Evolutionary conservation across 2,888 invertebrate genomes (phyloP).

Genomic region (Euphydryas editha): DNA sequence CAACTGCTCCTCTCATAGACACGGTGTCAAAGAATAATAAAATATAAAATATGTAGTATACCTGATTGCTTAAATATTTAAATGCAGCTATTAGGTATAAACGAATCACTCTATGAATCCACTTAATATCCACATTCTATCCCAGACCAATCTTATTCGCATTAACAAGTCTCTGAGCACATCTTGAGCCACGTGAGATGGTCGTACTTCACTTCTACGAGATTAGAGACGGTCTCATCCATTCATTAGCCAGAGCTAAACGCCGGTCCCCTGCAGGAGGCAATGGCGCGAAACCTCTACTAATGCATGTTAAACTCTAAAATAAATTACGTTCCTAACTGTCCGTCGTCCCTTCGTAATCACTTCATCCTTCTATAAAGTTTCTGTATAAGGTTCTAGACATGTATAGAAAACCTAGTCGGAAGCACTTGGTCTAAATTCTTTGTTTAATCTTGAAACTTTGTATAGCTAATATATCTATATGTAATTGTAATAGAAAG

Average conservation of each 20-base stretch:
- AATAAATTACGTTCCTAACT: conserved; percentile 42
- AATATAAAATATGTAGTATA: too few species aligned
- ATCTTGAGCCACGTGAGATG: background rate
- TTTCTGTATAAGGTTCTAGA: background rate
- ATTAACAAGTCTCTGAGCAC: background rate
- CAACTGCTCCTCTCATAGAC: too few species aligned
- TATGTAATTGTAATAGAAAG: too few species aligned
- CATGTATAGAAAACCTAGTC: background rate
- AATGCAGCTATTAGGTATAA: too few species aligned
- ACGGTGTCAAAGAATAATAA: too few species aligned
- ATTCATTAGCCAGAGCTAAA: conserved; percentile 31
- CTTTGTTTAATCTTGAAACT: too few species aligned
- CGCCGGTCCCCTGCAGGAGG: conserved; percentile 14
- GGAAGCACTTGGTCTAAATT: too few species aligned
- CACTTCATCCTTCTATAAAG: conserved; percentile 42
- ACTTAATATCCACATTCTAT: background rate
- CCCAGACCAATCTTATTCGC: background rate
- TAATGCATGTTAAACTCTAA: conserved; percentile 46
- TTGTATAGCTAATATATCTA: too few species aligned
- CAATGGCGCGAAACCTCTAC: conserved; percentile 28
- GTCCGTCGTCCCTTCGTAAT: conserved; percentile 41
- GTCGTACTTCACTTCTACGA: conserved; percentile 7
- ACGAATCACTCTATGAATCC: too few species aligned
- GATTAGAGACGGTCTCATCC: conserved; percentile 26
- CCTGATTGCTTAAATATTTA: too few species aligned